Evolutionary conservation across 2,888 invertebrate genomes (phyloP), one percentile per base, ranked within the genome.

Genomic region (Hemaris fuciformis): DNA sequence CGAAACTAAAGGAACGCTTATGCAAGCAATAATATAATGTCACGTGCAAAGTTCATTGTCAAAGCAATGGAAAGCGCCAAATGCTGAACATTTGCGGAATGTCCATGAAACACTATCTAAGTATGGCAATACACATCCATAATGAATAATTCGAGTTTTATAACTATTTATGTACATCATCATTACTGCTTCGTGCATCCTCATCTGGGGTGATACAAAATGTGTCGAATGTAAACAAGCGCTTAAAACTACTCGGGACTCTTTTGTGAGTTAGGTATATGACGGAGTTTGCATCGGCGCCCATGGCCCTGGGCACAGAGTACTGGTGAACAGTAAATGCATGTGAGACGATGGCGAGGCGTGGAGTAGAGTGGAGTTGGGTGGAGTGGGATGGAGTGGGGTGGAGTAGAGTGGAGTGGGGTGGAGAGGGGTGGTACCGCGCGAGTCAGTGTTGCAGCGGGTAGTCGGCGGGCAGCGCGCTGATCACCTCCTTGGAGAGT

Each of bases 401-500:
- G n/a, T n/a, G n/a, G n/a, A n/a, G n/a, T n/a, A n/a, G n/a, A n/a
- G n/a, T n/a, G n/a, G n/a, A n/a, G n/a, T n/a, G n/a, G n/a, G n/a
- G n/a, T n/a, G n/a, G n/a, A n/a, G n/a, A n/a, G n/a, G n/a, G n/a
- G n/a, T 5, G 13, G 15, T 3, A 15, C 41, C 2, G n/a, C n/a
- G 58, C 59, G 38, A 46, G n/a, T 84, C 80, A 88, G 67, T 89
- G 74, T 83, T n/a, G 86, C 87, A 91, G 83, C 0, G 93, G 93
- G 75, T 93, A 93, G 79, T 91, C 81, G 0, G 88, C 76, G 0
- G 93, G 93, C 63, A 93, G 75, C 4, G 88, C 74, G 53, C 87
- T 82, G 1, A 93, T 74, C 10, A 93, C 91, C 72, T 94, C 93
- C 66, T 89, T 90, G 6, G 91, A 89, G 5, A 93, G 82, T 64